Conservation (phyloP, 2,888 invertebrate genomes). For the Dicycla oo region DNA sequence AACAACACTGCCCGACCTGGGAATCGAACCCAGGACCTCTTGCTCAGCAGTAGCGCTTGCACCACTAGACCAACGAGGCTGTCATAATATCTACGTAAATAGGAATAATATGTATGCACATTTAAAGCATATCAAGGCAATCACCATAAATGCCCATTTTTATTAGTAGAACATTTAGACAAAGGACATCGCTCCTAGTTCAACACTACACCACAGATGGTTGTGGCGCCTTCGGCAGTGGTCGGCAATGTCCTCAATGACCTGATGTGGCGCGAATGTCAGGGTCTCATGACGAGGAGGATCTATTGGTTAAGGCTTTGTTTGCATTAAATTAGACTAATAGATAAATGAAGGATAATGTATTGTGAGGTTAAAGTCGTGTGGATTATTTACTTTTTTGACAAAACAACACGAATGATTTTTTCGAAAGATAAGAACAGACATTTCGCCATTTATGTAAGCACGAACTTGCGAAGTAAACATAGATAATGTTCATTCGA, state of each 20-base stretch:
- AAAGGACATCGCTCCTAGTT: slow-evolving; percentile 6
- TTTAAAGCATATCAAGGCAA: not conserved
- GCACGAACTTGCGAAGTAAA: too few species aligned
- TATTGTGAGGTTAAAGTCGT: not conserved
- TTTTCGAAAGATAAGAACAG: too few species aligned
- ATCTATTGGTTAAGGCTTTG: not conserved
- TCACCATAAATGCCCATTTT: not conserved
- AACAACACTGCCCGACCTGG: too few species aligned
- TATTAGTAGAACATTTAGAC: not conserved
- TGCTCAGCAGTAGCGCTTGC: too few species aligned
- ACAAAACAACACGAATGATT: not conserved
- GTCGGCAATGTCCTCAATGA: slow-evolving; percentile 32
- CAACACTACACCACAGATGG: not conserved
- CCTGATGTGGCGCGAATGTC: slow-evolving; percentile 21
- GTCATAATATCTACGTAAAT: too few species aligned
- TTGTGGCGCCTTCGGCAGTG: slow-evolving; percentile 14
- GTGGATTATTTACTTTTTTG: not conserved
- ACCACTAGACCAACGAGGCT: too few species aligned
- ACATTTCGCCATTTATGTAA: too few species aligned
- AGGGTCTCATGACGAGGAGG: slow-evolving; percentile 1
- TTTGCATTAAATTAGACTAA: not conserved
- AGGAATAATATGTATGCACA: too few species aligned
- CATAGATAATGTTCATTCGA: too few species aligned
- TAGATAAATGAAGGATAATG: not conserved
- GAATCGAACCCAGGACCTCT: too few species aligned